phyloP scores from a whole-genome alignment of 2,888 invertebrate genomes.

The Hybos culiciformis region DNA sequence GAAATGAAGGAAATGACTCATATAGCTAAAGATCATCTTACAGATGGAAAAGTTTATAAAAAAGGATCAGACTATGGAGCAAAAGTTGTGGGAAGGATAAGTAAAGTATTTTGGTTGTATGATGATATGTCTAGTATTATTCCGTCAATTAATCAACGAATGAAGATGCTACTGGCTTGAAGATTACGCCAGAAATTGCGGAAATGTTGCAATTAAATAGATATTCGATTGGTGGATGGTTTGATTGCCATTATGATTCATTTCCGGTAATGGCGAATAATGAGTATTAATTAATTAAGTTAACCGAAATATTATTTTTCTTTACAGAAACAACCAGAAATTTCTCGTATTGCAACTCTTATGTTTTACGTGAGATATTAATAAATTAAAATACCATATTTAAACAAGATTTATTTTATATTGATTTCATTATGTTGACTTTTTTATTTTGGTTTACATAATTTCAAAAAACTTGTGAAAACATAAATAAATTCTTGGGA shows the following conservation, averaged over 20 bases:
- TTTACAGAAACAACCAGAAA: too few relatives aligned
- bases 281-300: background rate
- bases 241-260: conserved; percentile 26
- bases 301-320: background rate
- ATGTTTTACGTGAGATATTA: conserved; percentile 34
- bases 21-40: conserved; percentile 20
- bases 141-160: conserved; percentile 19
- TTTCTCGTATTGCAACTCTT: conserved; percentile 32
- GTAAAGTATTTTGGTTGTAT: conserved; percentile 26
- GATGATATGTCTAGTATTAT: conserved; percentile 17
- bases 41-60: conserved; percentile 23
- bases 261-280: conserved; percentile 17
- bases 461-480: too few relatives aligned
- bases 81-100: conserved; percentile 21
- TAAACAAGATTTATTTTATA: too few relatives aligned
- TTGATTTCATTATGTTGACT: too few relatives aligned
- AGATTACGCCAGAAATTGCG: conserved; percentile 19
- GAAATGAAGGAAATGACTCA: conserved; percentile 23
- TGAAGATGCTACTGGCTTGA: conserved; percentile 26
- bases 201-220: conserved; percentile 29
- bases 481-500: too few relatives aligned
- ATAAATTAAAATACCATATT: too few relatives aligned
- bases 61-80: conserved; percentile 4
- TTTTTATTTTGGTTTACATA: too few relatives aligned
- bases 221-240: conserved; percentile 30